These are phyloP conservation scores for Falco berigora DNA, from an alignment of 2,797 vertebrate species.

Conservation along the genomic window DNA sequence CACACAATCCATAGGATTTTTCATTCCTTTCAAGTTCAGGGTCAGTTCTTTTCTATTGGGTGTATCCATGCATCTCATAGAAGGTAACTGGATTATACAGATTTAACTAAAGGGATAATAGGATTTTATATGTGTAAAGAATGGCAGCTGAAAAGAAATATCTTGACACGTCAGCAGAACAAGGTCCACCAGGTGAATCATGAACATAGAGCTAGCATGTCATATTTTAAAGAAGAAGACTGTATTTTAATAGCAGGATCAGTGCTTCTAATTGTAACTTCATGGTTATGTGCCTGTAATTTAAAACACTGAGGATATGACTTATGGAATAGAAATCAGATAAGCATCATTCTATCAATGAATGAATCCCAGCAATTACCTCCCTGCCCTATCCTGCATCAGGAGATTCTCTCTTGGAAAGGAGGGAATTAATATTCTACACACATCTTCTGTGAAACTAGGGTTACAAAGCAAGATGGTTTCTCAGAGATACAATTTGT, in stretches of 20 bases:
- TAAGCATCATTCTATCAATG: neutral
- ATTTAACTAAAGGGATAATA: slow-evolving; percentile 20
- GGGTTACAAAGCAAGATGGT: neutral
- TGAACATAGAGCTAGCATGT: neutral
- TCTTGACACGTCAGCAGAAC: slow-evolving; percentile 2
- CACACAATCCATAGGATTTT: slow-evolving; percentile 13
- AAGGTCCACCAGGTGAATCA: slow-evolving; percentile 18
- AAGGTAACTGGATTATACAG: slow-evolving; percentile 34
- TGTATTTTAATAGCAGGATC: slow-evolving; percentile 41
- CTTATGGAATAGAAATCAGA: neutral
- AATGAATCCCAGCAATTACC: slow-evolving; percentile 23
- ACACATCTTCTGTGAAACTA: neutral
- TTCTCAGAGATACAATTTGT: neutral
- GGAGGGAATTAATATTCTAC: slow-evolving; percentile 13
- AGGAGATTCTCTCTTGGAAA: neutral
- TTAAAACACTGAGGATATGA: slow-evolving; percentile 15
- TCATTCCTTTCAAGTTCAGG: slow-evolving; percentile 10
- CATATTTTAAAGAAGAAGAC: slow-evolving; percentile 36
- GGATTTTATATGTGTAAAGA: slow-evolving; percentile 18
- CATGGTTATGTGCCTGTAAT: slow-evolving; percentile 27
- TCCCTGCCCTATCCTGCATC: neutral
- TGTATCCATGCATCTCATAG: slow-evolving; percentile 2
- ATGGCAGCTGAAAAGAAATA: slow-evolving; percentile 36
- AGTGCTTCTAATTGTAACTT: slow-evolving; percentile 21
- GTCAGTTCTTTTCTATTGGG: neutral